These are phyloP conservation scores for Rotaria sp. DNA, from an alignment of 2,888 invertebrate species.

Conservation along the genomic window DNA sequence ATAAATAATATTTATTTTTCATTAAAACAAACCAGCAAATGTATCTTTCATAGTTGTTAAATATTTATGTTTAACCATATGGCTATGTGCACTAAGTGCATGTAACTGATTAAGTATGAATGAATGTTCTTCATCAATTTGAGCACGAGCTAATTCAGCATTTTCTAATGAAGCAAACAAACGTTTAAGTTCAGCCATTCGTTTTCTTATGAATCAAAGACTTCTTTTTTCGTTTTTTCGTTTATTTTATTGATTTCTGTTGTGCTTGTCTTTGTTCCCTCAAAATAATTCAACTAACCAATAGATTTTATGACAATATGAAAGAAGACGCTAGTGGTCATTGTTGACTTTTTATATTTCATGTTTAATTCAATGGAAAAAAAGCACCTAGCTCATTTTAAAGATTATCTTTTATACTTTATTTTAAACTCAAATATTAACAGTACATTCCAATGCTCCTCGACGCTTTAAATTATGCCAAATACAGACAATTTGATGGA, in stretches of 20 bases:
- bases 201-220: too few relatives aligned
- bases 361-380: too few relatives aligned
- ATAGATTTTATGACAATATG: not conserved
- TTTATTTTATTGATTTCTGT: not conserved
- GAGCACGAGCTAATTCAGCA: slow-evolving; percentile 3
- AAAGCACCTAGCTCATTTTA: too few relatives aligned
- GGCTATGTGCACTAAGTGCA: slow-evolving; percentile 3
- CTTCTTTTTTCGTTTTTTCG: too few relatives aligned
- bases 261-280: not conserved
- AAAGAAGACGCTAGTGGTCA: not conserved
- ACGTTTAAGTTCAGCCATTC: not conserved
- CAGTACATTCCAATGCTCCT: not conserved
- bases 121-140: not conserved
- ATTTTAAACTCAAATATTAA: not conserved
- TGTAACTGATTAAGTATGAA: not conserved
- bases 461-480: not conserved
- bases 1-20: not conserved
- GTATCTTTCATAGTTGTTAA: not conserved
- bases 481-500: not conserved
- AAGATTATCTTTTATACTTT: not conserved
- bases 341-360: not conserved
- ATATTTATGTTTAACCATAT: slow-evolving; percentile 19
- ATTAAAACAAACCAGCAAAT: not conserved
- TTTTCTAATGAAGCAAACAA: not conserved
- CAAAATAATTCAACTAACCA: not conserved